phyloP scores from a whole-genome alignment of 2,888 invertebrate genomes.

The Cancer borealis region DNA sequence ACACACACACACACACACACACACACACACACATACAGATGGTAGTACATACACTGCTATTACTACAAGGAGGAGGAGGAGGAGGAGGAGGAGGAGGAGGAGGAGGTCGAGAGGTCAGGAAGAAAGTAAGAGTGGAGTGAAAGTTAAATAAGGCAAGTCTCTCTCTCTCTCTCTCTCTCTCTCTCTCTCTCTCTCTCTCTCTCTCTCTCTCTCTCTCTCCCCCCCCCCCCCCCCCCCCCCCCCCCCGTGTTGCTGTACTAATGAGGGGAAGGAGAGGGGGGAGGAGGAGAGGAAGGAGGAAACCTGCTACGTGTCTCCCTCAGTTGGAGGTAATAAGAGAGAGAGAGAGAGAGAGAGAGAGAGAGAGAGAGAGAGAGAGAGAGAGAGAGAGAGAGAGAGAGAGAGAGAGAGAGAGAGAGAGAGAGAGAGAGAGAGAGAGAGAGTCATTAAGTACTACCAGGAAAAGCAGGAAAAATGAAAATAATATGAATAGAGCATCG shows the following conservation, averaged over 20 bases:
- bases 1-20: neutral
- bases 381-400: constrained; percentile 43
- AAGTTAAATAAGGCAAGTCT: neutral
- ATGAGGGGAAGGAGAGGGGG: neutral
- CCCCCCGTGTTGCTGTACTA: neutral
- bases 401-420: constrained; percentile 52
- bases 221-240: neutral
- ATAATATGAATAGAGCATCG: too few species aligned
- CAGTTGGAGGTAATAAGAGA: constrained; percentile 27
- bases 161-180: too few species aligned
- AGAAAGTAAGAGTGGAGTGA: neutral
- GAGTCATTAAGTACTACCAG: constrained; percentile 1
- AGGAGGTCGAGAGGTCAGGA: neutral
- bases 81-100: neutral
- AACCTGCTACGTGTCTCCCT: constrained; percentile 39
- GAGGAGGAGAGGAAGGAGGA: neutral
- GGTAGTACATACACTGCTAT: neutral
- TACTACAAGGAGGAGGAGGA: too few species aligned
- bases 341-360: constrained; percentile 23
- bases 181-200: constrained; percentile 30
- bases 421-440: constrained; percentile 46
- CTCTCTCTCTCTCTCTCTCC: constrained; percentile 37
- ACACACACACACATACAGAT: neutral
- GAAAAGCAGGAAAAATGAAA: too few species aligned
- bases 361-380: constrained; percentile 41